A percentile compares a stretch with the other conserved stretches of the same genome.
These are phyloP conservation scores for Cecropterus lyciades DNA, from an alignment of 1,140 invertebrate genomes.

Conservation along the genomic window DNA sequence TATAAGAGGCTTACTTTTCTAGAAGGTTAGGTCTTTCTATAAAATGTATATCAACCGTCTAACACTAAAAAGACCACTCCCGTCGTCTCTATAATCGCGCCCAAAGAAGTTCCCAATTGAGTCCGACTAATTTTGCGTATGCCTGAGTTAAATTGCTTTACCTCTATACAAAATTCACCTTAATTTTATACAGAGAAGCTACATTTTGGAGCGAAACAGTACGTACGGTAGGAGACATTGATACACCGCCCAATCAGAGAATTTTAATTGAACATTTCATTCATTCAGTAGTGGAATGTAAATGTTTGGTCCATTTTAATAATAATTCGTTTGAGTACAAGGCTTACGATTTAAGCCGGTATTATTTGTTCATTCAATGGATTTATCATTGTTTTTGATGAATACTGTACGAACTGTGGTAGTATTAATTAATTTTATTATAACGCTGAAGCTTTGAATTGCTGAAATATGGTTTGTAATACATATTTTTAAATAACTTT, in stretches of 20 bases:
- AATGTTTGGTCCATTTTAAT: conserved; percentile 28
- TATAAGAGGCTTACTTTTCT: no score
- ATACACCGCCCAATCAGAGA: conserved; percentile 42
- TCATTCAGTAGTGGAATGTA: conserved; percentile 24
- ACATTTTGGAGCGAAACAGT: background rate
- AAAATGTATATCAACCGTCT: no score
- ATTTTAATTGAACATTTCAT: conserved; percentile 43
- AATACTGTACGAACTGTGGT: no score
- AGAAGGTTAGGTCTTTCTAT: no score
- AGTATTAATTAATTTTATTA: no score
- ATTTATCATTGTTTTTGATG: conserved; percentile 9
- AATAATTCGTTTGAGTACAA: background rate
- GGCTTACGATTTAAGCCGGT: conserved; percentile 11
- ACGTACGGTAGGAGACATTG: conserved; percentile 39
- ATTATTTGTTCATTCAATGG: conserved; percentile 7
- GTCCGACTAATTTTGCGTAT: conserved; percentile 38
- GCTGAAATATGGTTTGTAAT: no score
- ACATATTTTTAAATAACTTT: no score
- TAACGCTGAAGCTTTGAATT: no score
- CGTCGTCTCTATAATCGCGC: conserved; percentile 10
- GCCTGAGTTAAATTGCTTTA: conserved; percentile 36
- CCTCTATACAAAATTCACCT: conserved; percentile 1
- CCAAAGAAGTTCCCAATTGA: conserved; percentile 8
- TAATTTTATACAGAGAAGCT: background rate
- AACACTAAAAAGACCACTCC: no score